Conservation (phyloP, 2,797 vertebrate species). For the Eidolon dupreanum region DNA sequence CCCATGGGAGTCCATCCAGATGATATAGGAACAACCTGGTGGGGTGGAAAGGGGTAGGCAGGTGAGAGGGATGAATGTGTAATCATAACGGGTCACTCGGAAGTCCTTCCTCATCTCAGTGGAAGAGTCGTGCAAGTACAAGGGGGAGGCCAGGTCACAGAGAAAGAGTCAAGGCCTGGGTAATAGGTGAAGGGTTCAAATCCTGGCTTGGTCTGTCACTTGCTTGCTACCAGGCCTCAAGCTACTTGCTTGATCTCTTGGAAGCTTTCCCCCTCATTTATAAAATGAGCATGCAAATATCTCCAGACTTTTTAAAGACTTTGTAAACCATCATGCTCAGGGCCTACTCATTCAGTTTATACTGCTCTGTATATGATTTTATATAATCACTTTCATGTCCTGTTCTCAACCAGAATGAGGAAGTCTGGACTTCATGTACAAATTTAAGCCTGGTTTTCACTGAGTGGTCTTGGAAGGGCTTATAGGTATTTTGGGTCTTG, state of each 20-base stretch:
- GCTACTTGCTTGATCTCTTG: neutral
- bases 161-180: neutral
- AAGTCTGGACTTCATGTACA: neutral
- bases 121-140: neutral
- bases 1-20: too few relatives aligned
- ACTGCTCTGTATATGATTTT: neutral
- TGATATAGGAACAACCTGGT: rapidly evolving
- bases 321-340: neutral
- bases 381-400: neutral
- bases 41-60: neutral
- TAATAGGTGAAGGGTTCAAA: neutral
- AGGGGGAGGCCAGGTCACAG: rapidly evolving
- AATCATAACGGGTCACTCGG: neutral
- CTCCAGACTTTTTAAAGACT: neutral
- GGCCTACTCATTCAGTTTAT: neutral
- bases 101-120: neutral
- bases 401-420: neutral
- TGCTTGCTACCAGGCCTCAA: neutral
- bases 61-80: neutral
- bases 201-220: neutral
- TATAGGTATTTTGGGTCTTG: rapidly evolving
- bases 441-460: neutral
- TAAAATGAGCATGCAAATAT: neutral
- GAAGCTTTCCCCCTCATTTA: neutral
- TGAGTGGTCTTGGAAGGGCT: neutral